These are phyloP conservation scores for Leptinotarsa peninsularis DNA, from an alignment of 2,888 invertebrate genomes.

Conservation along the genomic window DNA sequence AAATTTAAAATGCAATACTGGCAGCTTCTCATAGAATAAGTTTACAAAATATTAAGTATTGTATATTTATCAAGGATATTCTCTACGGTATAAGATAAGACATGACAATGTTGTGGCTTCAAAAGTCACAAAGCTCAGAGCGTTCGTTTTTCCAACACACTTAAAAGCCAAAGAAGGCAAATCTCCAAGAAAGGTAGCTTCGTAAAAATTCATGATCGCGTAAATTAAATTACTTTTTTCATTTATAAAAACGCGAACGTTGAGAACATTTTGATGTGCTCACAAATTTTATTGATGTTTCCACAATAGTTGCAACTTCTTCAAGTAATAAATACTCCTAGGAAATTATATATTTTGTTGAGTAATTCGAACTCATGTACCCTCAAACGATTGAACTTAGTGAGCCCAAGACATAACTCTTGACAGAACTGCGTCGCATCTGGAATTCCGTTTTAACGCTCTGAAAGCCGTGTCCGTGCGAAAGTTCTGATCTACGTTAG, in stretches of 20 bases:
- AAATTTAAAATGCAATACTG: no score
- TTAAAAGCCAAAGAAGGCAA: neutral
- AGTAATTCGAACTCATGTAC: neutral
- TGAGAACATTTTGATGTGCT: conserved; percentile 16
- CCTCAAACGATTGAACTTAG: no score
- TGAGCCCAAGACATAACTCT: no score
- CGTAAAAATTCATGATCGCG: conserved; percentile 2
- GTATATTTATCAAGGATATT: no score
- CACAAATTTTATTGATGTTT: conserved; percentile 27
- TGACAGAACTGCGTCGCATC: no score
- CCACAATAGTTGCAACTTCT: conserved; percentile 4
- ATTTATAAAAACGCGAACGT: neutral
- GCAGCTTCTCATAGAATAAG: no score
- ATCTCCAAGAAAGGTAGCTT: neutral
- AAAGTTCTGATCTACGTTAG: no score
- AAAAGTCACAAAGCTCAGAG: neutral
- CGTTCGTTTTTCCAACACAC: neutral
- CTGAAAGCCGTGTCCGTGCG: no score
- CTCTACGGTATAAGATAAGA: no score
- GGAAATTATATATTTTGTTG: neutral
- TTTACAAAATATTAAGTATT: no score
- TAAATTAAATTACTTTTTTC: conserved; percentile 1
- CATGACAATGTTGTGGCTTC: no score
- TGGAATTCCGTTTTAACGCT: no score
- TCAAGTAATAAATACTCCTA: neutral